Evolutionary conservation across 2,888 invertebrate species (phyloP), one percentile per base, ranked within the genome.

Genomic region (Tinea trinotella): DNA sequence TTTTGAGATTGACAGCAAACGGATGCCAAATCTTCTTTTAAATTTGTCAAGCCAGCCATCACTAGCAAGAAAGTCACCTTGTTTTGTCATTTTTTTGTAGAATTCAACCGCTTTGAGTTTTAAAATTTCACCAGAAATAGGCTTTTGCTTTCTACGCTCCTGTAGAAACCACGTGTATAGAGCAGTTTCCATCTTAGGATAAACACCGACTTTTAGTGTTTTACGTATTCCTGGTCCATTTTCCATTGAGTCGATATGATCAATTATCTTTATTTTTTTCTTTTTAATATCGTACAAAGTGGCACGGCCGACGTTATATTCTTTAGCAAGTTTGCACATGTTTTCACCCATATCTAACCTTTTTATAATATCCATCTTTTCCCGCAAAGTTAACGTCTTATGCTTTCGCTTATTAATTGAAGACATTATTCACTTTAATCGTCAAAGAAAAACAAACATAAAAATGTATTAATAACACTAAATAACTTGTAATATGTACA

Each of bases 41-140:
- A 68, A 67, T 57, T 63, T 64, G 59, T 65, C 62, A 49, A 67
- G 57, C 68, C 66, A 67, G 55, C 65, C 65, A 57, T 57, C 57
- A 53, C 65, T 67, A 55, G 64, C 66, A 59, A 60, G 59, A 62
- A 68, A 66, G 59, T 63, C 62, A 61, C 62, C 60, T 60, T 64
- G 64, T 3, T 17, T 60, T n/a, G 61, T 62, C 55, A 59, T 59
- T 62, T 62, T 59, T 59, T 60, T 59, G 61, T 62, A 62, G 58
- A 66, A 63, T 57, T 62, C 59, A 44, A 61, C 62, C 56, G 64
- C 63, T 61, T 65, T 66, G n/a, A 58, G 56, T 59, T 57, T 61
- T 55, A 63, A 54, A 50, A 63, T 61, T 58, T 62, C 62, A 56
- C 63, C 65, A 58, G 62, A 61, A 56, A 65, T 53, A 58, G 62